Evolutionary conservation across 2,113 vertebrate species (phyloP).

Genomic region (Alligator mississippiensis): DNA sequence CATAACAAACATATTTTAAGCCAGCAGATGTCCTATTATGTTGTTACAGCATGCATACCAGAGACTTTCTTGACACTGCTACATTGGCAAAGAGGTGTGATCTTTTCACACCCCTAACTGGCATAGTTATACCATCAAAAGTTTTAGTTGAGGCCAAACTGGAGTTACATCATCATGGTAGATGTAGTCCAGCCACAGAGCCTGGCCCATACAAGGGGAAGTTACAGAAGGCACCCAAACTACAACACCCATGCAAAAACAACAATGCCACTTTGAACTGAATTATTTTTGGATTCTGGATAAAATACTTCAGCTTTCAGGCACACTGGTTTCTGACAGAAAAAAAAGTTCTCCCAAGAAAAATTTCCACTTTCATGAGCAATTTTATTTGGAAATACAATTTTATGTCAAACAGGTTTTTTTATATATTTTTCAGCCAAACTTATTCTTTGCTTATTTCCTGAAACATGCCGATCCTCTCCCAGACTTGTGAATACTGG

Average conservation of each 20-base stretch:
- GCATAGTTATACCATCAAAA: no score
- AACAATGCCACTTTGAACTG: neutral
- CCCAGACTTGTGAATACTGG: neutral
- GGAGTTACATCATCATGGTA: neutral
- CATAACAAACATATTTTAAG: no score
- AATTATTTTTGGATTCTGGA: neutral
- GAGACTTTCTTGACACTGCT: no score
- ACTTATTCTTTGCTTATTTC: neutral
- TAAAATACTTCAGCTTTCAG: neutral
- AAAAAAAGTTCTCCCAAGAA: neutral
- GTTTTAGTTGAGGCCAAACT: no score
- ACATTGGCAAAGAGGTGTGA: no score
- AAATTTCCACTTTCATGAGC: neutral
- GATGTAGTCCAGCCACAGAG: neutral
- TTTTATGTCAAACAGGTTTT: neutral
- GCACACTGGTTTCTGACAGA: neutral
- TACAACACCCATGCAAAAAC: neutral
- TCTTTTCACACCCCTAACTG: no score
- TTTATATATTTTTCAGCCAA: fast-evolving
- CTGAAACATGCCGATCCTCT: neutral
- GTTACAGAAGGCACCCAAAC: neutral
- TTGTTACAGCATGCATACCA: no score
- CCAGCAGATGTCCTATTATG: no score
- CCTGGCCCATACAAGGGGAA: neutral
- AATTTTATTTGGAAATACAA: neutral